Percentiles rank a stretch among this genome's conserved stretches.
These are phyloP conservation scores for Kuschelorhynchus macadamiae DNA, from an alignment of 2,888 invertebrate species.

Conservation along the genomic window DNA sequence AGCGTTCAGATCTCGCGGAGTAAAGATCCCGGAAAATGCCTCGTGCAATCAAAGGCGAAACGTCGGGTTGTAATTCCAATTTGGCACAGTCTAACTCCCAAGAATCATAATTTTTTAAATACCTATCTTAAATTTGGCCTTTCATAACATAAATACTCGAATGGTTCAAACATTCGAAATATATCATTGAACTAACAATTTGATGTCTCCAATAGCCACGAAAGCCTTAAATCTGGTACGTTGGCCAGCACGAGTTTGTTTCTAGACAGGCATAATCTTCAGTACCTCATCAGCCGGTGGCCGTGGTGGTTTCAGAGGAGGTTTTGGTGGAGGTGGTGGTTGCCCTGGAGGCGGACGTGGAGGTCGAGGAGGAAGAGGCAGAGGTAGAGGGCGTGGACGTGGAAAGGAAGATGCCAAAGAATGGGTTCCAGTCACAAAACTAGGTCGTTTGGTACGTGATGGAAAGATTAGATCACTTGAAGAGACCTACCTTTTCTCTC, in stretches of 20 bases:
- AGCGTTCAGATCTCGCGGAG: too few species aligned
- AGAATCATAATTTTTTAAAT: too few species aligned
- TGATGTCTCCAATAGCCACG: slow-evolving; percentile 97
- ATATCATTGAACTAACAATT: too few species aligned
- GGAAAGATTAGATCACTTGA: slow-evolving; percentile 96
- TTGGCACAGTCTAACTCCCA: too few species aligned
- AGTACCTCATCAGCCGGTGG: slow-evolving; percentile 74
- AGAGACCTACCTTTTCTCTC: slow-evolving; percentile 98
- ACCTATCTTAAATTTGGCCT: too few species aligned
- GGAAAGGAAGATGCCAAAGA: slow-evolving; percentile 97
- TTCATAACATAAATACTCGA: too few species aligned
- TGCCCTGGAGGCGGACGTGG: not conserved
- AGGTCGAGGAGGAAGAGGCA: slow-evolving; percentile 71
- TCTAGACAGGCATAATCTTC: slow-evolving; percentile 99
- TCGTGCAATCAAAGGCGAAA: too few species aligned
- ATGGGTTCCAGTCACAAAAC: slow-evolving; percentile 98
- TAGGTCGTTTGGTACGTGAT: slow-evolving; percentile 90
- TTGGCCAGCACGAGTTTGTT: slow-evolving; percentile 99
- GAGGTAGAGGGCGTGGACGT: slow-evolving; percentile 89
- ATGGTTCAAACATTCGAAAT: too few species aligned
- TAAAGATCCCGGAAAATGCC: too few species aligned
- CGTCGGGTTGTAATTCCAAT: too few species aligned
- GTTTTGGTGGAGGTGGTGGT: not conserved
- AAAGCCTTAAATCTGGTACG: slow-evolving; percentile 98
- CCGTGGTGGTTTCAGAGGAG: too few species aligned